A percentile compares a stretch with the other conserved stretches of the same genome.
These are phyloP conservation scores for Bergia puertoricense DNA, from an alignment of 92 coral and sea anemone genomes.

Conservation along the genomic window DNA sequence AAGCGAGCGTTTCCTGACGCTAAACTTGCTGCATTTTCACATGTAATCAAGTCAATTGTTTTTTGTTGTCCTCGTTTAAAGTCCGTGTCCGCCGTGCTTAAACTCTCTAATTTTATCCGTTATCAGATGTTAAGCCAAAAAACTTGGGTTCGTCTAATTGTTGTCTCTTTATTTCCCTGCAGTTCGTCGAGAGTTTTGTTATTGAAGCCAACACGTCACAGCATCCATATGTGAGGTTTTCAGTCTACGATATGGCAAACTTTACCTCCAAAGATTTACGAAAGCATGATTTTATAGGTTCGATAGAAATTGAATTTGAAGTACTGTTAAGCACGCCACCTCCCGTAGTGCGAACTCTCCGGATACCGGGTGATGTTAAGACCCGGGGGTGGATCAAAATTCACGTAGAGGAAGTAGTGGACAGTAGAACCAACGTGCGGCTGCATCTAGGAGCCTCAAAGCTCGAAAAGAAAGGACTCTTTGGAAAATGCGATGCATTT, in stretches of 20 bases:
- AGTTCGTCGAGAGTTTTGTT: slow-evolving; percentile 90
- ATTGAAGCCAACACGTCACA: slow-evolving; percentile 75
- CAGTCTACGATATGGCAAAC: slow-evolving; percentile 95
- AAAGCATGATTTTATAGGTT: slow-evolving; percentile 94
- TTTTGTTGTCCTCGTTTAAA: too few relatives aligned
- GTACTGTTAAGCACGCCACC: slow-evolving; percentile 61
- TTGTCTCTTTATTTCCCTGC: slow-evolving; percentile 6
- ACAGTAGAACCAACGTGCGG: slow-evolving; percentile 67
- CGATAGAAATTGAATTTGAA: slow-evolving; percentile 79
- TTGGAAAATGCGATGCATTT: slow-evolving; percentile 89
- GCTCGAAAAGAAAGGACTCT: slow-evolving; percentile 76
- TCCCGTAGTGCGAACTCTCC: slow-evolving; percentile 71
- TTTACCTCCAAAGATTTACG: slow-evolving; percentile 96
- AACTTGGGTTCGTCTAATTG: too few relatives aligned
- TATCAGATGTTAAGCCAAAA: too few relatives aligned
- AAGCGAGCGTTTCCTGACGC: too few relatives aligned
- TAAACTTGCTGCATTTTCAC: too few relatives aligned
- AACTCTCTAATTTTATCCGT: too few relatives aligned
- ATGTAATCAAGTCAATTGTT: too few relatives aligned
- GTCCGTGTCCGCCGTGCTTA: too few relatives aligned
- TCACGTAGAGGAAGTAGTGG: slow-evolving; percentile 65
- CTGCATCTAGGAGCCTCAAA: slow-evolving; percentile 79
- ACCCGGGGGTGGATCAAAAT: slow-evolving; percentile 86
- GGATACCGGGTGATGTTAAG: slow-evolving; percentile 91
- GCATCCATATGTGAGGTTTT: slow-evolving; percentile 77